Evolutionary conservation across 1,140 invertebrate species (phyloP), one percentile per base, ranked within the genome.

Genomic region (Battus philenor): DNA sequence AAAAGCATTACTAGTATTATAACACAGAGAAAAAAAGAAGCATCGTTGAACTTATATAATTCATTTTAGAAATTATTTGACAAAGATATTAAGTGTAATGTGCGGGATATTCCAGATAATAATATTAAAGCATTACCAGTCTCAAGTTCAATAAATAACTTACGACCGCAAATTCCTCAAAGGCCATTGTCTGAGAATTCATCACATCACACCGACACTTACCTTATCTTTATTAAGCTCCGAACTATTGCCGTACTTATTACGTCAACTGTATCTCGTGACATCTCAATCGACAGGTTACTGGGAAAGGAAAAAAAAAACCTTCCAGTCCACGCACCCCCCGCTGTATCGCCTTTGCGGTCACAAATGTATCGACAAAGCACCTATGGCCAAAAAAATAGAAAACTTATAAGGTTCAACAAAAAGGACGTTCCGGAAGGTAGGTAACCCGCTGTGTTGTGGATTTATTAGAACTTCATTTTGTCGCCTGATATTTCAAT

Each of bases 361-460:
- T 79, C 59, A 52, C 63, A 76, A 82, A 78, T 66, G 74, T 79
- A 78, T 82, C 75, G 72, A 79, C 72, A 58, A 57, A 64, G 66
- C 62, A 55, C 3, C 34, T 30, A 43, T 53, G 47, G 47, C 22
- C 55, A 58, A 71, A 59, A 59, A 71, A 59, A 59, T 41, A 12
- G 20, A 30, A 6, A 47, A 34, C 17, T 43, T 45, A 36, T 46
- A 50, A 61, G 38, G 29, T 48, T 50, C 41, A 18, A 45, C 34
- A 11, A 34, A 34, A 30, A 49, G 44, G 54, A 54, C 54, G 56
- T 56, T 46, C 56, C 32, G 22, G 33, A 54, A 64, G 58, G 65
- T 60, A 71, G 41, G 44, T 31, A 33, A 8, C 77, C 67, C 44
- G 75, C 75, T 79, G 73, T 8, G 77, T 33, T 16, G 53, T 68